A percentile compares a stretch with the other conserved stretches of the same genome.
These are phyloP conservation scores for Onychorhynchus coronatus DNA, from an alignment of 2,113 vertebrate species.

Conservation along the genomic window DNA sequence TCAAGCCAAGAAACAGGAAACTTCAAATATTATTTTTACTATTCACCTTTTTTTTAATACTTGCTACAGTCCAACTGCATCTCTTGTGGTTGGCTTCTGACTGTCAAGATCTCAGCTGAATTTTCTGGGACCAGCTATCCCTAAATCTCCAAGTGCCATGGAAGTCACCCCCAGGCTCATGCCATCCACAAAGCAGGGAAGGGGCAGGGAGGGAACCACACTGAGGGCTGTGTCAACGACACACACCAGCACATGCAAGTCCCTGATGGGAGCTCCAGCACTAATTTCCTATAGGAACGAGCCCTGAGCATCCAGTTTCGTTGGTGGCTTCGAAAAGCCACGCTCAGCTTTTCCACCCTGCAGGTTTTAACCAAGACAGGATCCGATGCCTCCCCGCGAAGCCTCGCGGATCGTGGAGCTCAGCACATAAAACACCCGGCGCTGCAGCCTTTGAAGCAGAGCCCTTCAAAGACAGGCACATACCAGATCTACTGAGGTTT, in stretches of 20 bases:
- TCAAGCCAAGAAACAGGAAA: background rate
- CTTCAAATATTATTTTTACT: background rate
- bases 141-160: background rate
- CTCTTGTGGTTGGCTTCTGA: background rate
- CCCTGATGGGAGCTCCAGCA: background rate
- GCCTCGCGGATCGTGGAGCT: background rate
- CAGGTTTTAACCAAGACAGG: background rate
- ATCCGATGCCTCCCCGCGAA: background rate
- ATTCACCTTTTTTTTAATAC: background rate
- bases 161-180: background rate
- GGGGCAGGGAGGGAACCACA: background rate
- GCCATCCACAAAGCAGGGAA: background rate
- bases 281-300: background rate
- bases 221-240: background rate
- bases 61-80: background rate
- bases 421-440: background rate
- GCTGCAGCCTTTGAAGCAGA: constrained; percentile 5
- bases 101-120: background rate
- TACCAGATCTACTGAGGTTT: constrained; percentile 3
- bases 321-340: background rate
- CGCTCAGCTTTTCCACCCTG: background rate
- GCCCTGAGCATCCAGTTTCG: background rate
- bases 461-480: constrained; percentile 16
- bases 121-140: background rate
- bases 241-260: background rate